A percentile compares a stretch with the other conserved stretches of the same genome.
Conservation (phyloP, 2,797 vertebrate genomes). For the Chromobotia macracanthus region DNA sequence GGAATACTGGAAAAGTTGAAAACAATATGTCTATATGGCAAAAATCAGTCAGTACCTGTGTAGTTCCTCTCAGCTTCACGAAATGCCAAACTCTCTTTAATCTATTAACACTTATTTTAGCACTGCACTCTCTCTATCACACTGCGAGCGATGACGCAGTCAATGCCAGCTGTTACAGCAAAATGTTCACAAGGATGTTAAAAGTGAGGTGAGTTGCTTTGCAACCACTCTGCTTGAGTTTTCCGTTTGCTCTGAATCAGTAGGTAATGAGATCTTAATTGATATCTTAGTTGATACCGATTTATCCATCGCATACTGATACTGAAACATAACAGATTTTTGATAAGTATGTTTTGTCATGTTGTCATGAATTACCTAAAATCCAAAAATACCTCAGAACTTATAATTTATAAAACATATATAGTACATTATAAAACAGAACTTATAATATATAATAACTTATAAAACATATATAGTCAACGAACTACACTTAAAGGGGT, state of each 20-base stretch:
- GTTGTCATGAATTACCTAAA: background rate
- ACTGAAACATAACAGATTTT: background rate
- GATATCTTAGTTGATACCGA: background rate
- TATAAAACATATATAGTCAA: too few species aligned
- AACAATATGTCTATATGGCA: background rate
- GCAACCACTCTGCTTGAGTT: background rate
- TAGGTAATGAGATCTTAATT: background rate
- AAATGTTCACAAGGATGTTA: background rate
- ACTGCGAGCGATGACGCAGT: slow-evolving; percentile 12
- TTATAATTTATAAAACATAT: too few species aligned
- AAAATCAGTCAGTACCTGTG: background rate
- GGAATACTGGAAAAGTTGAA: background rate
- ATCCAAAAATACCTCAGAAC: background rate
- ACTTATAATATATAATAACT: too few species aligned
- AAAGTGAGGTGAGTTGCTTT: background rate
- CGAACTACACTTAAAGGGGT: too few species aligned
- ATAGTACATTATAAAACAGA: too few species aligned
- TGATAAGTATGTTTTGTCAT: background rate
- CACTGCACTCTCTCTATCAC: background rate
- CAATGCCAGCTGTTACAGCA: slow-evolving; percentile 14
- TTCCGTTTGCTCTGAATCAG: background rate
- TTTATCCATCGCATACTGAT: too few species aligned
- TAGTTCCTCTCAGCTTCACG: background rate
- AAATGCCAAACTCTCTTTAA: background rate
- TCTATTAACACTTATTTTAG: slow-evolving; percentile 20